Evolutionary conservation across 2,113 vertebrate genomes (phyloP).

Genomic region (Neotragus pygmaeus): DNA sequence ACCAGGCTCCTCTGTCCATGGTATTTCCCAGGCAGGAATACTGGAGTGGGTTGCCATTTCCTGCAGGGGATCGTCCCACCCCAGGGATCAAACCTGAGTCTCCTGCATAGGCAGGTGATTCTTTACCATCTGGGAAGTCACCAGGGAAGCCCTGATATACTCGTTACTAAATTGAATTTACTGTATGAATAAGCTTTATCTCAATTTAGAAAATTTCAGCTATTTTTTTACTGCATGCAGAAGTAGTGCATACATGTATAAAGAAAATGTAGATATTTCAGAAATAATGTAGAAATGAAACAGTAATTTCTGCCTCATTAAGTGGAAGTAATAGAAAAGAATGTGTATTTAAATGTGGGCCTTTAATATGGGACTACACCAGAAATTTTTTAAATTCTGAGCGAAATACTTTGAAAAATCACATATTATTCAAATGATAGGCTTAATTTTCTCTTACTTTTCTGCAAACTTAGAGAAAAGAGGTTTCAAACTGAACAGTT

Average conservation of each 20-base stretch:
- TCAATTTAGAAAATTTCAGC: conserved; percentile 12
- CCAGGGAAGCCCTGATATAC: not conserved
- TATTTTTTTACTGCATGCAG: not conserved
- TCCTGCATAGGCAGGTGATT: not conserved
- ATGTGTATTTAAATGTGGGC: not conserved
- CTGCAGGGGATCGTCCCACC: not conserved
- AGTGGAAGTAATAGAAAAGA: not conserved
- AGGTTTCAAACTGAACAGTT: not conserved
- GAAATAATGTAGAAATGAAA: not conserved
- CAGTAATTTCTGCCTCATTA: not conserved
- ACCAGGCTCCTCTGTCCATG: not conserved
- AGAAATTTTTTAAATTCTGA: conserved; percentile 20
- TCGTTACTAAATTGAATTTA: not conserved
- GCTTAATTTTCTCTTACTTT: not conserved
- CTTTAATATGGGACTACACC: not conserved
- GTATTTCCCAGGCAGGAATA: not conserved
- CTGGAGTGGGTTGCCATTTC: not conserved
- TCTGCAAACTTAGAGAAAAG: not conserved
- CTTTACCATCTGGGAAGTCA: not conserved
- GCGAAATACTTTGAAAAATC: conserved; percentile 1
- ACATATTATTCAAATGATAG: not conserved
- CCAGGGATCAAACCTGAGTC: not conserved
- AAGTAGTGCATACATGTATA: not conserved
- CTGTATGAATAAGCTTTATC: not conserved
- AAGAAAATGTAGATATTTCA: not conserved